Conservation (phyloP, 2,113 vertebrate species). For the Diphyllodes magnificus region DNA sequence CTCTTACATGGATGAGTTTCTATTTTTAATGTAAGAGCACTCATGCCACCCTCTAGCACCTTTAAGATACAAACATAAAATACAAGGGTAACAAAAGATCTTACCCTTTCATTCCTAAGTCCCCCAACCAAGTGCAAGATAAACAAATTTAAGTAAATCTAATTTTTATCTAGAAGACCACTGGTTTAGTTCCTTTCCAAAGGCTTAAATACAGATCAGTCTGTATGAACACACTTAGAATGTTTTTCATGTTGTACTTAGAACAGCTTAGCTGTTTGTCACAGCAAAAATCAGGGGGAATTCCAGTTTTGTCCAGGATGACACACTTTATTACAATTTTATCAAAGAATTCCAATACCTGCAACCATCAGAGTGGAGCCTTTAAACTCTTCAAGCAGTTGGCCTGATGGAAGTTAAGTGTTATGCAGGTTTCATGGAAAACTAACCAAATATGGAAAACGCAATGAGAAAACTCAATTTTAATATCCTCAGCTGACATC, state of each 20-base stretch:
- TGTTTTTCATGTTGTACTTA: not conserved
- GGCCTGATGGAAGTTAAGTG: not conserved
- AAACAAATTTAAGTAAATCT: not conserved
- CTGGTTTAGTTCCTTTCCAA: not conserved
- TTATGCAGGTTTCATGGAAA: not conserved
- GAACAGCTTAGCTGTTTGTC: not conserved
- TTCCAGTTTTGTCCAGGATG: not conserved
- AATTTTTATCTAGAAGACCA: not conserved
- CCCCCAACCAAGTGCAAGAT: not conserved
- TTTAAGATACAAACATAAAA: not conserved
- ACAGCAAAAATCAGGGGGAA: not conserved
- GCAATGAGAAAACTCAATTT: not conserved
- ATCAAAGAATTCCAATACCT: not conserved
- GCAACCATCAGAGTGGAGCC: not conserved
- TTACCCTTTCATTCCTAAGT: not conserved
- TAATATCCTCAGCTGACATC: not conserved
- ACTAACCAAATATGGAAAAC: not conserved
- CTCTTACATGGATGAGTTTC: not conserved
- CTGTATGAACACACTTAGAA: not conserved
- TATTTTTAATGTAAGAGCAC: not conserved
- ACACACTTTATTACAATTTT: not conserved
- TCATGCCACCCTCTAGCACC: not conserved
- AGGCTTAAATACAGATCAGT: not conserved
- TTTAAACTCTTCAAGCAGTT: not conserved
- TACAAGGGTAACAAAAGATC: not conserved